These are phyloP conservation scores for Siphlonurus alternatus DNA, from an alignment of 2,888 invertebrate species.

Conservation along the genomic window DNA sequence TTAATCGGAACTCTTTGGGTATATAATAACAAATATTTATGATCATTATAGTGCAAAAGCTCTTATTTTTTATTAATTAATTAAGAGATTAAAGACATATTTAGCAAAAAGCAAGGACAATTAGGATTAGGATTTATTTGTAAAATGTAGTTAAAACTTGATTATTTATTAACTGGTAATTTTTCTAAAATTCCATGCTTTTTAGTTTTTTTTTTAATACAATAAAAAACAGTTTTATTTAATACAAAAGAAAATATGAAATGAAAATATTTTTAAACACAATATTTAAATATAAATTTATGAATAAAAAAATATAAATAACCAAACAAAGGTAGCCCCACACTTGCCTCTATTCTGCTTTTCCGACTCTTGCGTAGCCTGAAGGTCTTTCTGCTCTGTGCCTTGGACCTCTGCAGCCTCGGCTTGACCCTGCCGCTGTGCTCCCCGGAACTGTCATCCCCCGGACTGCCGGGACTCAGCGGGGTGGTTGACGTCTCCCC, in stretches of 20 bases:
- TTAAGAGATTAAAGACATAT: too few relatives aligned
- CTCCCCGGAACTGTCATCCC: constrained; percentile 48
- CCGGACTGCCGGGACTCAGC: constrained; percentile 53
- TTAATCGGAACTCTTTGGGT: too few relatives aligned
- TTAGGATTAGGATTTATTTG: too few relatives aligned
- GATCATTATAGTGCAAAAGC: too few relatives aligned
- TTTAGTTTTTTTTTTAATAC: too few relatives aligned
- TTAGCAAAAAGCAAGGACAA: too few relatives aligned
- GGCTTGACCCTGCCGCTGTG: constrained; percentile 34
- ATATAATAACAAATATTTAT: too few relatives aligned
- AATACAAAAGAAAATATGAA: background rate
- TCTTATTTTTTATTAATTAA: too few relatives aligned
- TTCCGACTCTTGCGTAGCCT: constrained; percentile 63
- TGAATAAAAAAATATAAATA: background rate
- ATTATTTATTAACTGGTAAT: too few relatives aligned
- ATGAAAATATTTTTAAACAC: background rate
- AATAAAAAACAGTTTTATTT: background rate
- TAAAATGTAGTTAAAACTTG: too few relatives aligned
- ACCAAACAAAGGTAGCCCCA: background rate
- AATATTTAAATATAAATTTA: background rate
- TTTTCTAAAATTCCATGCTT: too few relatives aligned
- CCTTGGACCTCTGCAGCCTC: constrained; percentile 77
- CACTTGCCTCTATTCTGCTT: constrained; percentile 52
- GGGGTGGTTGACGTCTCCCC: constrained; percentile 63
- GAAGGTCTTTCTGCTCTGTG: constrained; percentile 87